A percentile compares a stretch with the other conserved stretches of the same genome.
These are phyloP conservation scores for Globia sparganii DNA, from an alignment of 2,888 invertebrate genomes.

Conservation along the genomic window DNA sequence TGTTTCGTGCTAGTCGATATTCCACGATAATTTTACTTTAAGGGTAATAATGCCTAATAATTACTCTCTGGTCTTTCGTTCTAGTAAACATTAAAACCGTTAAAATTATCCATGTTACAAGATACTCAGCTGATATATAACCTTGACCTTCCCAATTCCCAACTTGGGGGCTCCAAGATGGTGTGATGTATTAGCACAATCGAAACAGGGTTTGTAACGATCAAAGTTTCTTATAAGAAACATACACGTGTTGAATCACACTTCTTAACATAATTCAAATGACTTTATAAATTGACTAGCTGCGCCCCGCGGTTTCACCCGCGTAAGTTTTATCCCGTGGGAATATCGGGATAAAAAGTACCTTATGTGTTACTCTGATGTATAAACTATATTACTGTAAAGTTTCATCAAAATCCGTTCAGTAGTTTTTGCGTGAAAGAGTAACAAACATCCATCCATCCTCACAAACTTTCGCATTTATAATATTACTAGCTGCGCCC, in stretches of 20 bases:
- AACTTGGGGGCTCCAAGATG: not conserved
- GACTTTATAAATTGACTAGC: not conserved
- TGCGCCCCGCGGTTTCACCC: too few species aligned
- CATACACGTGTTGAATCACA: not conserved
- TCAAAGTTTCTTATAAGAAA: not conserved
- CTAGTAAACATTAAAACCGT: not conserved
- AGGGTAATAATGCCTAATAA: not conserved
- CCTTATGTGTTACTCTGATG: too few species aligned
- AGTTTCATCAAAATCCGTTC: too few species aligned
- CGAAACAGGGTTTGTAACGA: not conserved
- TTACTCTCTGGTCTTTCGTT: not conserved
- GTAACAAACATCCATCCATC: too few species aligned
- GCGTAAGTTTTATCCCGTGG: too few species aligned
- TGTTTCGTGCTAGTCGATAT: not conserved
- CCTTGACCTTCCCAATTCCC: slow-evolving; percentile 1
- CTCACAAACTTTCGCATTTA: too few species aligned
- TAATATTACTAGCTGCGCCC: too few species aligned
- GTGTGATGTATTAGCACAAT: not conserved
- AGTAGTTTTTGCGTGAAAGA: too few species aligned
- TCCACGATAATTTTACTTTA: too few species aligned
- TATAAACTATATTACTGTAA: too few species aligned
- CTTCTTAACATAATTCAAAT: not conserved
- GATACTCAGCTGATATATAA: not conserved
- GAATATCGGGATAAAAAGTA: too few species aligned
- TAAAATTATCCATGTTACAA: not conserved